Evolutionary conservation across 2,888 invertebrate genomes (phyloP).

Genomic region (Barypeithes pellucidus): DNA sequence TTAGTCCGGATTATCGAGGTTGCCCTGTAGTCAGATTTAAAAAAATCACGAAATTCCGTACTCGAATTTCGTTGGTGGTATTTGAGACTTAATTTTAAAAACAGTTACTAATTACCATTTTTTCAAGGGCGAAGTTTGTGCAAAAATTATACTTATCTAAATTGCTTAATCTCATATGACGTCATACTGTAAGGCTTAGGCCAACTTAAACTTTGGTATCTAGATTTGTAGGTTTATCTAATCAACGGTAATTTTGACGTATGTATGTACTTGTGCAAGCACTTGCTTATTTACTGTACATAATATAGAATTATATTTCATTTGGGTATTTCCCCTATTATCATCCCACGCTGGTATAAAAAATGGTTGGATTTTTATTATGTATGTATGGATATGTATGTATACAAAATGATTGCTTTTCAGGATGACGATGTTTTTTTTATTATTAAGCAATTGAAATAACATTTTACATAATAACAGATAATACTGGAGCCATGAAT

Average conservation of each 20-base stretch:
- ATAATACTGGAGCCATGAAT: constrained; percentile 20
- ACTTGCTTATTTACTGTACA: constrained; percentile 4
- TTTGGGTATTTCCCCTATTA: constrained; percentile 5
- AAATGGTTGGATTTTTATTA: no score
- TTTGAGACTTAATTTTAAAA: no score
- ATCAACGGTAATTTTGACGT: neutral
- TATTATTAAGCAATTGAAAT: neutral
- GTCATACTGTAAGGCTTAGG: neutral
- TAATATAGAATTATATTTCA: neutral
- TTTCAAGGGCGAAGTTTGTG: neutral
- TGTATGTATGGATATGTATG: no score
- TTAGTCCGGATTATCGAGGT: no score
- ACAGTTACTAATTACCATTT: neutral
- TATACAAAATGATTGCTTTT: neutral
- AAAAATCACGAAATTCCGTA: no score
- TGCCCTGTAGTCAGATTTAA: no score
- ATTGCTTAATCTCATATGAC: neutral
- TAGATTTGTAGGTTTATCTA: neutral
- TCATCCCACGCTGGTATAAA: neutral
- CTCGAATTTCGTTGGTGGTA: no score
- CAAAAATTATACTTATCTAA: neutral
- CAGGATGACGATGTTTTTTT: neutral
- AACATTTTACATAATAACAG: constrained; percentile 2
- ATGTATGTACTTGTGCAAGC: neutral
- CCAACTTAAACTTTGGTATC: constrained; percentile 8